Base-by-base conservation (phyloP, 2,888 invertebrate genomes). In the Oscheius sp. region DNA sequence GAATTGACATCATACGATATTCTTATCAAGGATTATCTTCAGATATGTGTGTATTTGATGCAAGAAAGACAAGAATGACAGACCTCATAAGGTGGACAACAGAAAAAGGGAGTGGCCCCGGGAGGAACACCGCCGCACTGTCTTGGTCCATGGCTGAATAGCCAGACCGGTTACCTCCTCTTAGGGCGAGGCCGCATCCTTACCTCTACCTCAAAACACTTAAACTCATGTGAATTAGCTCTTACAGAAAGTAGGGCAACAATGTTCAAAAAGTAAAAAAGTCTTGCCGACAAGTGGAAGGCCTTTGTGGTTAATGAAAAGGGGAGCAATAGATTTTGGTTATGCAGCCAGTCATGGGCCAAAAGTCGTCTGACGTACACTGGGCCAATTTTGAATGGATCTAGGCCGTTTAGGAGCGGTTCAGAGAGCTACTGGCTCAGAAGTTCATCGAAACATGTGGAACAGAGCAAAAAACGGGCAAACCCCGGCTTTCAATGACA, bases 81-180 rank as follows among this genome's bases (percentile, higher is more conserved):
- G 35, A 35, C 35, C 35, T 35, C 35, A 49, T n/a, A 49, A 3
- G 5, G 13, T 5, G 49, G 13, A 49, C 5, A 49, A 49, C 18
- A 18, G 18, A 18, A 18, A n/a, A 2, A 61, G 45, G 43, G 45
- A 61, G 61, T 61, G 61, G 61, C 41, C 61, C 29, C 13, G 21
- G 43, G 45, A 25, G 25, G 55, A 25, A 55, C 18, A 5, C 23
- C 13, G 12, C 5, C 21, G 55, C 25, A 55, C 13, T 25, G 23
- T 43, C 59, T 61, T 41, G 27, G 29, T 29, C 58, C 27, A 9
- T 9, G 35, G 35, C n/a, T 61, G 61, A 61, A 61, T 61, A n/a
- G 43, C n/a, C 35, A 66, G 66, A 52, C 66, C 66, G 66, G 66
- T 66, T 66, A 29, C 66, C 66, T 66, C 64, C 66, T 63, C 63